Evolutionary conservation across 1,140 invertebrate genomes (phyloP), one percentile per base, ranked within the genome.

Genomic region (Andrena cerasifolii): DNA sequence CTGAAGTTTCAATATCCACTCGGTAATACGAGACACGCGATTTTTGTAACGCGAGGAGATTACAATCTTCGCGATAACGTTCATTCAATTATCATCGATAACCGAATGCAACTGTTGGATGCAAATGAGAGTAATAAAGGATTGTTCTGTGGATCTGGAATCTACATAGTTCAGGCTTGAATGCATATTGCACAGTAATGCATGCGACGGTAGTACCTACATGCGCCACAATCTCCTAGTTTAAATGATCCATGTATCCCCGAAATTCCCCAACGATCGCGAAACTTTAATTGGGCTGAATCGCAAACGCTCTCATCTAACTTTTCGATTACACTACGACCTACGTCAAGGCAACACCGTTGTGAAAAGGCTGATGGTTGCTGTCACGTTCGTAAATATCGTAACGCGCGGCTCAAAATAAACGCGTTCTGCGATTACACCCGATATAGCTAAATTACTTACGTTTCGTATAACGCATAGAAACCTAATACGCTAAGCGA

Each of bases 401-500:
- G 18, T 49, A 33, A 40, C 56, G 28, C 21, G 33, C 33, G 56
- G 36, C 31, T 54, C 18, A 36, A 21, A 56, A 62, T 47, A 53
- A 49, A 54, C 47, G 56, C 47, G 43, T 62, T 78, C 26, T 47
- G 26, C 54, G 45, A 68, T 62, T 33, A 62, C 61, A 21, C 24
- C 33, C 24, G 75, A 26, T 47, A 58, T 78, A 62, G 40, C 74
- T 28, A 47, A 33, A 47, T 79, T 74, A 43, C 63, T n/a, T n/a
- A n/a, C n/a, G 49, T 43, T 54, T 73, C 68, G 36, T 31, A 49
- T 53, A 74, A 33, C 67, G 71, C 18, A 67, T 76, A n/a, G 58
- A 72, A 68, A 56, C 47, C 54, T 49, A 58, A 67, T 68, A 63
- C 47, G 61, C 40, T n/a, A 51, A 68, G 56, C 59, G 58, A 77